These are phyloP conservation scores for Andrena chrysosceles DNA, from an alignment of 2,888 invertebrate species.

Conservation along the genomic window DNA sequence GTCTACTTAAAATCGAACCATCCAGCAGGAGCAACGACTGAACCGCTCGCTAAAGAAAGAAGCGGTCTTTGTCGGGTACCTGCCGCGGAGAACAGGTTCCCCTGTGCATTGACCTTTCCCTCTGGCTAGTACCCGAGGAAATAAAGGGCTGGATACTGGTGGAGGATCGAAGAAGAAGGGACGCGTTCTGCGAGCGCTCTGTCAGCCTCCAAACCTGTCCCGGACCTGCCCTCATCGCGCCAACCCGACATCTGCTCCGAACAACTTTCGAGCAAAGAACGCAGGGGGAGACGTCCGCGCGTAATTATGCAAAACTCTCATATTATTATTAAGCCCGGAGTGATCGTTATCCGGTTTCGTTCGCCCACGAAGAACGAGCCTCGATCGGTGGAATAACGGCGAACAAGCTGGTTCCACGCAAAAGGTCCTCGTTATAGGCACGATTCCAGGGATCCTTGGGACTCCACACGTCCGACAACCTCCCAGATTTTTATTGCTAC, in stretches of 20 bases:
- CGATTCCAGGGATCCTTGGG: background rate
- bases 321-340: background rate
- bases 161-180: conserved; percentile 34
- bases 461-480: background rate
- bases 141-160: conserved; percentile 31
- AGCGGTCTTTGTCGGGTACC: conserved; percentile 31
- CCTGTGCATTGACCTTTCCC: conserved; percentile 46
- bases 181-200: conserved; percentile 36
- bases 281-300: too few species aligned
- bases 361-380: background rate
- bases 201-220: conserved; percentile 50
- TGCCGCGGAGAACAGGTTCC: conserved; percentile 61
- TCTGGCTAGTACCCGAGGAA: conserved; percentile 15
- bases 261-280: background rate
- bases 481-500: too few species aligned
- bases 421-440: background rate
- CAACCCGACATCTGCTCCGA: conserved; percentile 52
- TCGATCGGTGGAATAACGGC: background rate
- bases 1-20: background rate
- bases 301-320: background rate
- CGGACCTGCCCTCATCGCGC: conserved; percentile 54
- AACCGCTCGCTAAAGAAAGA: conserved; percentile 19
- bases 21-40: background rate
- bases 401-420: background rate
- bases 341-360: background rate